Conservation (phyloP, 2,888 invertebrate genomes). For the Oligia fasciuncula region DNA sequence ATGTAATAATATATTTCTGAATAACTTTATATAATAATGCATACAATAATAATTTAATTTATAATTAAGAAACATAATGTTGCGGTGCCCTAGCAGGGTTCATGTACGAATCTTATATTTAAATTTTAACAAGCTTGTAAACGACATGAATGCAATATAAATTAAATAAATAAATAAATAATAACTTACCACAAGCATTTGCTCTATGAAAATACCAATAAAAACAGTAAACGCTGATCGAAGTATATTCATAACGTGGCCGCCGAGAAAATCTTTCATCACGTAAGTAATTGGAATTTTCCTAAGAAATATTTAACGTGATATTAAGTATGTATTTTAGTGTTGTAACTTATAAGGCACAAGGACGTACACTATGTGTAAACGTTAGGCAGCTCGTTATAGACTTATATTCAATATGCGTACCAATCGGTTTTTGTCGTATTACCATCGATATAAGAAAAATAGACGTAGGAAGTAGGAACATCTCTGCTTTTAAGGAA, state of each 20-base stretch:
- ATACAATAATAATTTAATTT: too few relatives aligned
- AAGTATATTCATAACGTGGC: constrained; percentile 5
- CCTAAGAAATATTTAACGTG: constrained; percentile 45
- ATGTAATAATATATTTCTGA: too few relatives aligned
- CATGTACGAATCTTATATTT: too few relatives aligned
- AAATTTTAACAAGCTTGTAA: too few relatives aligned
- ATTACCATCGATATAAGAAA: not conserved
- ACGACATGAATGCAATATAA: too few relatives aligned
- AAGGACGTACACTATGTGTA: constrained; percentile 52
- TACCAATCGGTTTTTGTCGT: constrained; percentile 7
- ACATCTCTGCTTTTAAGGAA: not conserved
- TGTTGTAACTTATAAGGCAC: constrained; percentile 52
- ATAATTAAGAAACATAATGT: too few relatives aligned
- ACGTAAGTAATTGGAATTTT: constrained; percentile 53
- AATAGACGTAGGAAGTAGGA: not conserved
- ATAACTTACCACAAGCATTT: not conserved
- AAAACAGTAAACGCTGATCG: not conserved
- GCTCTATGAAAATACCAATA: not conserved
- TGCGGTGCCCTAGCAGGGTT: too few relatives aligned
- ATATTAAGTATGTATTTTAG: constrained; percentile 34
- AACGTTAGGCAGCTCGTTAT: constrained; percentile 15
- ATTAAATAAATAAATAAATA: too few relatives aligned
- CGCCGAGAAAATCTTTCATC: constrained; percentile 45
- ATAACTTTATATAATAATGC: too few relatives aligned
- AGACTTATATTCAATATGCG: constrained; percentile 15